These are phyloP conservation scores for Bucco capensis DNA, from an alignment of 2,113 vertebrate species.

Conservation along the genomic window DNA sequence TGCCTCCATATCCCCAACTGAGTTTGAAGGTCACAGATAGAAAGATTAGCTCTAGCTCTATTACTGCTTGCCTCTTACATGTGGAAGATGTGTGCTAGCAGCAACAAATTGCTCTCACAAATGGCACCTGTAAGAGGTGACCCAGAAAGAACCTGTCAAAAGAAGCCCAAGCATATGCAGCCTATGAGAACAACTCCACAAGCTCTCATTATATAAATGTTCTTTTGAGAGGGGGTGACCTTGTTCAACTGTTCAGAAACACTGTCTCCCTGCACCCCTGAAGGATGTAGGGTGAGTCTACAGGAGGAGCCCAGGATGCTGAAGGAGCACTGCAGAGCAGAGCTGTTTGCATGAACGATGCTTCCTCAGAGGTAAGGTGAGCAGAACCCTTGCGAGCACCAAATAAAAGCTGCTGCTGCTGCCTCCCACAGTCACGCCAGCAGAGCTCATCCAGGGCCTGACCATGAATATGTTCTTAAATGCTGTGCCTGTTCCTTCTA, in stretches of 20 bases:
- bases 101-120: background rate
- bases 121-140: background rate
- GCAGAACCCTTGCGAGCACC: background rate
- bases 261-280: background rate
- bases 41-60: background rate
- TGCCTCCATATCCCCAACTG: background rate
- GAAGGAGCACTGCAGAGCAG: background rate
- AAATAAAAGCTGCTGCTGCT: background rate
- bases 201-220: fast-evolving
- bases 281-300: background rate
- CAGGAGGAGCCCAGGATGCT: background rate
- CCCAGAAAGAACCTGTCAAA: background rate
- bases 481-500: background rate
- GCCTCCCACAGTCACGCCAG: fast-evolving
- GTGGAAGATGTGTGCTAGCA: background rate
- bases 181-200: background rate
- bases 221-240: background rate
- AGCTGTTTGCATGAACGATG: fast-evolving
- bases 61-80: fast-evolving
- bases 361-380: background rate
- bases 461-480: background rate
- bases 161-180: background rate
- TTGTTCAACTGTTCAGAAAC: background rate
- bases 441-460: background rate
- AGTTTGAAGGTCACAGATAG: background rate